Conservation (phyloP, 1,140 invertebrate species). For the Diploscapter pachys region DNA sequence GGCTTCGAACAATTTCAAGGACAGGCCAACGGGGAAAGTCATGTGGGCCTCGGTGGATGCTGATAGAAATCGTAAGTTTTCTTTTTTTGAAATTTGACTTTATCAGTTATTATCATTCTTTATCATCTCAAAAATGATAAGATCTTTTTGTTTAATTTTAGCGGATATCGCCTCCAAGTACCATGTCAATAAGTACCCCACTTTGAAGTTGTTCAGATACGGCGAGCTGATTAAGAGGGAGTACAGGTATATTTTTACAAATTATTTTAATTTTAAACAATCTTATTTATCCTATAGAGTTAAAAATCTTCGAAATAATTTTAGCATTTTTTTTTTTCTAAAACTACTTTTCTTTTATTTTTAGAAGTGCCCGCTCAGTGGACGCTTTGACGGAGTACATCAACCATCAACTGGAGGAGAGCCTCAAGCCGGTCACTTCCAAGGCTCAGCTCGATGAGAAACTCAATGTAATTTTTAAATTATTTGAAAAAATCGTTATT, state of each 20-base stretch:
- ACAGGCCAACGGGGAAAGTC: slow-evolving; percentile 71
- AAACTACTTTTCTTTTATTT: neutral
- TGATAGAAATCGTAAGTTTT: slow-evolving; percentile 77
- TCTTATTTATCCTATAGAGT: neutral
- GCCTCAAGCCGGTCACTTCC: slow-evolving; percentile 36
- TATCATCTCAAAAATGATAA: slow-evolving; percentile 7
- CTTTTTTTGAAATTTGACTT: slow-evolving; percentile 30
- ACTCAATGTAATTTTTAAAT: slow-evolving; percentile 41
- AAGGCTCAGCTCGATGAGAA: slow-evolving; percentile 40
- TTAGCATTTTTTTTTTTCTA: neutral
- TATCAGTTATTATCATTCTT: neutral
- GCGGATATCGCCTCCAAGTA: slow-evolving; percentile 79
- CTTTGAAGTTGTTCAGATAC: slow-evolving; percentile 90
- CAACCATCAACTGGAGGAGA: slow-evolving; percentile 76
- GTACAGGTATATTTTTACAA: slow-evolving; percentile 68
- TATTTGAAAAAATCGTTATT: slow-evolving; percentile 15
- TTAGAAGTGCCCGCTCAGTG: slow-evolving; percentile 66
- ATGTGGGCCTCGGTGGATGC: slow-evolving; percentile 95
- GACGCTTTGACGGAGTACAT: slow-evolving; percentile 85
- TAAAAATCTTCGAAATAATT: neutral
- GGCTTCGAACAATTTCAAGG: neutral
- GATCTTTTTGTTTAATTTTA: slow-evolving; percentile 55
- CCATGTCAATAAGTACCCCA: slow-evolving; percentile 97
- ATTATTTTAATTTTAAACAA: too few species aligned
- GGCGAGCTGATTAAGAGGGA: slow-evolving; percentile 88